Evolutionary conservation across 2,797 vertebrate genomes (phyloP).

Genomic region (Decapterus maruadsi): DNA sequence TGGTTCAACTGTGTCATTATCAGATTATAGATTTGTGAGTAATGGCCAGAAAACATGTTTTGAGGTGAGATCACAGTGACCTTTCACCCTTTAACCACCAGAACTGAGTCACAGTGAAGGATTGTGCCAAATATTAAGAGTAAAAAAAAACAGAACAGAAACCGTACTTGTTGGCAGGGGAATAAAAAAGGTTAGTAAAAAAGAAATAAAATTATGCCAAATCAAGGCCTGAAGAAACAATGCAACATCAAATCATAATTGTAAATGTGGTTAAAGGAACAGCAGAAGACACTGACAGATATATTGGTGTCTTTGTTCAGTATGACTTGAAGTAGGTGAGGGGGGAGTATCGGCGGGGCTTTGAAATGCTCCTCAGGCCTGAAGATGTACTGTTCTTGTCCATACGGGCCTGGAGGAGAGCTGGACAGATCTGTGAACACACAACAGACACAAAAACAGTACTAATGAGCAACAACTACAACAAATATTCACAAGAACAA

Average conservation of each 20-base stretch:
- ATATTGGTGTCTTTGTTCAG: slow-evolving; percentile 99
- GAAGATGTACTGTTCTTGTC: slow-evolving; percentile 94
- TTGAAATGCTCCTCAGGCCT: slow-evolving; percentile 95
- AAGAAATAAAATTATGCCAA: neutral
- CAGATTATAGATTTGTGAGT: no score
- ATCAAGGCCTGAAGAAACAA: neutral
- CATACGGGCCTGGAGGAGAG: slow-evolving; percentile 95
- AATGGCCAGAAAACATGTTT: no score
- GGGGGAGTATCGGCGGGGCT: slow-evolving; percentile 95
- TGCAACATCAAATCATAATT: neutral
- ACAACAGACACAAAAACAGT: slow-evolving; percentile 12
- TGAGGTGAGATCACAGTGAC: no score
- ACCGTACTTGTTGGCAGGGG: neutral
- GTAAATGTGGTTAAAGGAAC: neutral
- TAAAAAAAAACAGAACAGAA: no score
- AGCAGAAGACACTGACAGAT: slow-evolving; percentile 87
- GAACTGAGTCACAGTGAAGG: no score
- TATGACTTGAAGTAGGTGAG: slow-evolving; percentile 98
- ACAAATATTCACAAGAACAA: neutral
- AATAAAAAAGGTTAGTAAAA: no score
- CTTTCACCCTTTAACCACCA: no score
- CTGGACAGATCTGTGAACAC: slow-evolving; percentile 92
- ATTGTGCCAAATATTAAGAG: no score
- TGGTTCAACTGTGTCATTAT: no score
- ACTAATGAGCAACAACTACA: neutral